phyloP scores from a whole-genome alignment of 1,140 invertebrate species.

The Brachionus asplanchnoidis region DNA sequence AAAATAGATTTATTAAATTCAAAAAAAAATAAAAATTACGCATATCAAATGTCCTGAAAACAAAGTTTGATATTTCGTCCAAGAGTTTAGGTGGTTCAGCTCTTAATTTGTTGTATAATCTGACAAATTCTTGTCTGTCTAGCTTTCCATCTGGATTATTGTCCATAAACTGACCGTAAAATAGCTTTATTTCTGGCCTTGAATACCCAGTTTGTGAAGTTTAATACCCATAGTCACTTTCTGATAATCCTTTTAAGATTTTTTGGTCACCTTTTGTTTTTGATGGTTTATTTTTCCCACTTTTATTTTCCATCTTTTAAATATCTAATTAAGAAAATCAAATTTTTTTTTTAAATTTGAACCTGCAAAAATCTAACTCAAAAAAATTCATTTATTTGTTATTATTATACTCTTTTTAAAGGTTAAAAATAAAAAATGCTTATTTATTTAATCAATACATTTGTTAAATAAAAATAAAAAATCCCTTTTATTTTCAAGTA shows the following conservation, averaged over 20 bases:
- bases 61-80: conserved; percentile 19
- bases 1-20: not conserved
- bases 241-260: not conserved
- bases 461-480: too few species aligned
- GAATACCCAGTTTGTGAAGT: not conserved
- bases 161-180: not conserved
- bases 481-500: too few species aligned
- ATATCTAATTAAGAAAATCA: too few species aligned
- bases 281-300: not conserved
- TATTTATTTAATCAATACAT: too few species aligned
- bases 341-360: too few species aligned
- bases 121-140: not conserved
- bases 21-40: not conserved
- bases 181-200: not conserved
- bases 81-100: not conserved
- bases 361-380: too few species aligned
- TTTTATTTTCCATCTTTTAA: not conserved
- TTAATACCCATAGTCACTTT: not conserved
- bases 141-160: conserved; percentile 8
- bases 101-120: not conserved
- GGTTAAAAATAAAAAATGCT: too few species aligned
- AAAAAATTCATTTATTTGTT: too few species aligned
- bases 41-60: conserved; percentile 28
- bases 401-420: too few species aligned
- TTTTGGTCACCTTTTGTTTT: not conserved